Evolutionary conservation across 2,888 invertebrate species (phyloP).

Genomic region (Leptinotarsa peninsularis): DNA sequence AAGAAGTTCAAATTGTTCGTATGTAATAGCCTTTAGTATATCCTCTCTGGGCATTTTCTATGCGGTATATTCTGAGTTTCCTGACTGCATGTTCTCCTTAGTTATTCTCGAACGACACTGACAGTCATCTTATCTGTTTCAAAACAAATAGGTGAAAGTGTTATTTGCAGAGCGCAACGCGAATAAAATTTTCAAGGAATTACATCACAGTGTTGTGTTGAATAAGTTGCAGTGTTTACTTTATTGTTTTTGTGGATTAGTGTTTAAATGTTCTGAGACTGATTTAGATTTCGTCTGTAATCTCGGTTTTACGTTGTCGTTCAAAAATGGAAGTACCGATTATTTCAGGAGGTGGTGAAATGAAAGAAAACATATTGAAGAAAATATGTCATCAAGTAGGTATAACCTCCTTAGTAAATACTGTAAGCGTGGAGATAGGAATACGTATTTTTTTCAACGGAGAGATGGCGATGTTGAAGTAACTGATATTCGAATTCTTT

Average conservation of each 20-base stretch:
- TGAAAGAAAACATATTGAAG: neutral
- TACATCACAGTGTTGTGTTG: slow-evolving; percentile 5
- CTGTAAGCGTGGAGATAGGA: no score
- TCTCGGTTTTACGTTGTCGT: neutral
- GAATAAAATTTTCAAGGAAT: neutral
- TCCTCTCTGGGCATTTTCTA: no score
- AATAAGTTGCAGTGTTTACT: neutral
- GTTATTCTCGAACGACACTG: neutral
- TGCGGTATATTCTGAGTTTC: neutral
- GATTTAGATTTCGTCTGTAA: neutral
- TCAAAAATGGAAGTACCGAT: neutral
- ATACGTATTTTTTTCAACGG: no score
- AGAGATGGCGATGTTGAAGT: no score
- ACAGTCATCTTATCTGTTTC: neutral
- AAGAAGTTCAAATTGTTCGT: no score
- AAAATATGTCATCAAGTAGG: neutral
- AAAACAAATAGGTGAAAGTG: slow-evolving; percentile 7
- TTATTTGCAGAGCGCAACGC: neutral
- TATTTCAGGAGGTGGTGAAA: neutral
- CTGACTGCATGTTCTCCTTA: neutral
- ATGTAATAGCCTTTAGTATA: no score
- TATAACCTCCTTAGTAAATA: neutral
- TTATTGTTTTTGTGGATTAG: neutral
- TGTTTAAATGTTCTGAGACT: neutral
- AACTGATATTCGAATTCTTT: no score